These are phyloP conservation scores for Hirudinaria manillensis DNA, from an alignment of 2,888 invertebrate species.

Conservation along the genomic window DNA sequence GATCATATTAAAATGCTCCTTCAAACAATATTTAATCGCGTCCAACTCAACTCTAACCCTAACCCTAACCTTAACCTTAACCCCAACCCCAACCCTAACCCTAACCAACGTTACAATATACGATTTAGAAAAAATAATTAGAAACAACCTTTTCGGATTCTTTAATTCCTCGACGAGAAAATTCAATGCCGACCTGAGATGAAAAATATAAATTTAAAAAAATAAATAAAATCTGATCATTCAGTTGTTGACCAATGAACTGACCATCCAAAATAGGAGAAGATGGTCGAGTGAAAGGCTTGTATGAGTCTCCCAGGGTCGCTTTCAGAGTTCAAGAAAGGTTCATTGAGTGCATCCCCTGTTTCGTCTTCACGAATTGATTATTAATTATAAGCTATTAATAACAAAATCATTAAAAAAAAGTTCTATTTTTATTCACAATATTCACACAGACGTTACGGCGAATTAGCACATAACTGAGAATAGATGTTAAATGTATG, in stretches of 20 bases:
- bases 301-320: slow-evolving; percentile 62
- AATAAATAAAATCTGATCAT: neutral
- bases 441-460: no score
- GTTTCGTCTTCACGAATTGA: no score
- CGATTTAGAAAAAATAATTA: neutral
- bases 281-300: slow-evolving; percentile 50
- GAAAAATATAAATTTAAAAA: slow-evolving; percentile 22
- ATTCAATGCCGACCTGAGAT: slow-evolving; percentile 49
- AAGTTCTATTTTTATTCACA: no score
- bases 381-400: no score
- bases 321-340: slow-evolving; percentile 46
- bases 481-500: no score
- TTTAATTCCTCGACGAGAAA: slow-evolving; percentile 52
- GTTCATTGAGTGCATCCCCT: slow-evolving; percentile 36
- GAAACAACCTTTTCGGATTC: slow-evolving; percentile 48
- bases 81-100: no score
- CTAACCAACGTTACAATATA: neutral
- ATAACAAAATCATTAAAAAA: no score
- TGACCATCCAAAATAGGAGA: slow-evolving; percentile 58
- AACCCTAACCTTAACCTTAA: no score
- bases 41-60: no score
- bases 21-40: neutral
- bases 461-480: no score
- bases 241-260: neutral
- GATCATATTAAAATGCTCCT: neutral